Base-by-base conservation (phyloP, 1,140 invertebrate species). In the Drosophila leontia region DNA sequence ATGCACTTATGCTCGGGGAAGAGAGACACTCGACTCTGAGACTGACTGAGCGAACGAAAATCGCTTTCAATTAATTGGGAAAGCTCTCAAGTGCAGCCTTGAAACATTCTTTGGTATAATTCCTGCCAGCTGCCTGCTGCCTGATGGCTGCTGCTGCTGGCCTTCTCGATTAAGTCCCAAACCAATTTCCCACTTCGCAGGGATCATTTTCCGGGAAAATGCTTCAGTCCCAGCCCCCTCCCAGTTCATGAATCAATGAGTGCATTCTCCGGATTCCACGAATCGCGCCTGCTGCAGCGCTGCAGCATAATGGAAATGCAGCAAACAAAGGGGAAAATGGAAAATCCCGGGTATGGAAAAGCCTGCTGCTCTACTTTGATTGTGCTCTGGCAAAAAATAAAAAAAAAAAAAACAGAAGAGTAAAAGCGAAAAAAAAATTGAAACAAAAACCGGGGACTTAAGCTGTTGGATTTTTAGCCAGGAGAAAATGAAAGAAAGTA, bases 321-420 rank as follows among this genome's bases (percentile, higher is more conserved):
- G 57, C 44, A 23, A 61, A 65, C 47, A 69, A 69, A 69, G 51
- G 9, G 57, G 19, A 5, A 29, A 17, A 39, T 3, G 15, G 9
- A 6, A 61, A 29, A 37, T 17, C 19, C 51, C 34, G 7, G 34
- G n/a, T 15, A 29, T 32, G 47, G 42, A 34, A 41, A 60, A 35
- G 62, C 42, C 51, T 51, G 47, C 41, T 69, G 65, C 26, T 32
- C 64, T 29, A 41, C 44, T 70, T 70, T 71, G 51, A 70, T 58
- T 58, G 65, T 32, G 35, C 13, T 23, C 39, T 23, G 12, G 44
- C 29, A 44, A 23, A 35, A 32, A 55, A 44, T 19, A 23, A 23
- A 45, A 45, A 47, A 13, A 13, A 45, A 8, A 17, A 8, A 17
- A 8, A 15, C 1, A n/a, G n/a, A n/a, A n/a, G 7, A 7, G 12